Base-by-base conservation (phyloP, 2,113 vertebrate genomes). In the Larimichthys crocea region DNA sequence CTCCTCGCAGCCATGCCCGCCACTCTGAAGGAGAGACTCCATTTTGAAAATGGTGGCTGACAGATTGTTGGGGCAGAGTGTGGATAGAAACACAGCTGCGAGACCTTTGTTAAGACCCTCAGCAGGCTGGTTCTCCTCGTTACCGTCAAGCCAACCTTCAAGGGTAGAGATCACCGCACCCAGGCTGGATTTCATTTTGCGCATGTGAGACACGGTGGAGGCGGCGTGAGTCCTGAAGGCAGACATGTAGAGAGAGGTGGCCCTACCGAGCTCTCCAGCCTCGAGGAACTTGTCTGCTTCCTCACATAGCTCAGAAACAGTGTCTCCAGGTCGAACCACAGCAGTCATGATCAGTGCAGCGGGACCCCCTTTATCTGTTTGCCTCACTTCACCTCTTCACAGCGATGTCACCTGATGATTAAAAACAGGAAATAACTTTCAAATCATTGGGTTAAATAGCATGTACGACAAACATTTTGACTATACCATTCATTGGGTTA, bases 151-250 rank as follows among this genome's bases (percentile, higher is more conserved):
- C 97, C 96, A 98, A 26, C 71, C 70, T 76, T 99, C 96, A 56
- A 99, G 84, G 7, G 92, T 95, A 42, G 90, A 79, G 59, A 95
- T 82, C 49, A 98, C 92, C 0, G 80, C 55, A 0, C 60, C 83
- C 35, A 92, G 57, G 9, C n/a, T 78, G 0, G 50, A 53, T 2
- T 42, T 82, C 56, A 97, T 50, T 20, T 93, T 89, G 0, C 71
- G 90, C 82, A 97, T 92, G 2, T 94, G 96, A 73, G 89, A 85
- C 14, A 96, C 31, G 0, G 96, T 96, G 0, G 92, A 90, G 62
- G 94, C 89, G 0, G 92, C 95, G 0, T 96, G 95, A 84, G 93
- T 95, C 87, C 94, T 96, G 91, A 98, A 99, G 24, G 96, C 97
- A 0, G 96, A 93, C 76, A 94, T 86, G 87, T 97, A 99, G 88